Percentiles rank a stretch among this genome's conserved stretches.
Evolutionary conservation across 2,888 invertebrate genomes (phyloP).

Genomic region (Drosophila cracens): DNA sequence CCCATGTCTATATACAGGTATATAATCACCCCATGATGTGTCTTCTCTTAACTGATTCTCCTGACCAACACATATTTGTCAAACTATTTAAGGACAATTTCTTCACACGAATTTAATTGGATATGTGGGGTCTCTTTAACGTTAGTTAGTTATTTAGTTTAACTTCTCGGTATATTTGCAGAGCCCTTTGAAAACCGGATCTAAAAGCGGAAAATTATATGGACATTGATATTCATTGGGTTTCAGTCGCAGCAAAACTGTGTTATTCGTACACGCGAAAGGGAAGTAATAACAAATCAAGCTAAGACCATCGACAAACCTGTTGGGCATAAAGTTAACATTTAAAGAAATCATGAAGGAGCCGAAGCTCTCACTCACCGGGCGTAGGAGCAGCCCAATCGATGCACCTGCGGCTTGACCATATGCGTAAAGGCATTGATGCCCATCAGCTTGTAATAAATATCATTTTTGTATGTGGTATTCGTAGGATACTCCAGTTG

Average conservation of each 20-base stretch:
- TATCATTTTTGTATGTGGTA: rapidly evolving
- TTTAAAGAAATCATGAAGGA: not conserved
- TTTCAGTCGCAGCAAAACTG: not conserved
- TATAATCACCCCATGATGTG: conserved; percentile 31
- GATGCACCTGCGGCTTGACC: conserved; percentile 15
- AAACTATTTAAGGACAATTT: conserved; percentile 17
- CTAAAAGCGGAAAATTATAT: conserved; percentile 23
- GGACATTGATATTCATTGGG: conserved; percentile 34
- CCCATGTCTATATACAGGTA: conserved; percentile 3
- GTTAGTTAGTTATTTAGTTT: not conserved
- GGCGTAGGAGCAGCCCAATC: conserved; percentile 46
- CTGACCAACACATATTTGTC: conserved; percentile 20
- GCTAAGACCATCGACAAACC: conserved; percentile 29
- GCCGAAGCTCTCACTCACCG: conserved; percentile 9
- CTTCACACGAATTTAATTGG: conserved; percentile 17
- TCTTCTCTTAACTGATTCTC: conserved; percentile 4
- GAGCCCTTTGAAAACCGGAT: conserved; percentile 23
- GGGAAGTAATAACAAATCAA: conserved; percentile 48
- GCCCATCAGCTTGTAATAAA: not conserved
- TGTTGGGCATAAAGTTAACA: not conserved
- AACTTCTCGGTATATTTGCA: conserved; percentile 32
- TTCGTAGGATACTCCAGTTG: not conserved
- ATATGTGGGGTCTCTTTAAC: conserved; percentile 3
- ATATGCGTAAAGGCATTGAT: conserved; percentile 35
- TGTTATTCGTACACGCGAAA: rapidly evolving